Percentiles rank a stretch among this genome's conserved stretches.
phyloP scores from a whole-genome alignment of 2,888 invertebrate genomes.

The Hyppa rectilinea region DNA sequence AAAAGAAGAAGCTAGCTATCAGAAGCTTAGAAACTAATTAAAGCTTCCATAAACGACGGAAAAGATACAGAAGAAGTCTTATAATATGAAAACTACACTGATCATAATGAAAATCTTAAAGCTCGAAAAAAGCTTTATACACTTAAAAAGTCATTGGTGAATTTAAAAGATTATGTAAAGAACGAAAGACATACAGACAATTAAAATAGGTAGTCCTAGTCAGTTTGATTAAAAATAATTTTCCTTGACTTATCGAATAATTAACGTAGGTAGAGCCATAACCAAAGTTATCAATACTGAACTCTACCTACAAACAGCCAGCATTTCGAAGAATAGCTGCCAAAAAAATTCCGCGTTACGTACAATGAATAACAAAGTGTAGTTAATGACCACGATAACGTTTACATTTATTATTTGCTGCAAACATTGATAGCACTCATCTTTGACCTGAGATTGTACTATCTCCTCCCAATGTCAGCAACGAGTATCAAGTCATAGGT shows the following conservation, averaged over 20 bases:
- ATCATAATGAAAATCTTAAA: neutral
- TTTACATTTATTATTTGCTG: slow-evolving; percentile 65
- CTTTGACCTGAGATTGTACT: slow-evolving; percentile 73
- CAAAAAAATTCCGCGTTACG: slow-evolving; percentile 46
- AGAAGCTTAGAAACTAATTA: too few species aligned
- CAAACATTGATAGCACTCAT: slow-evolving; percentile 68
- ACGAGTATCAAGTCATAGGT: slow-evolving; percentile 52
- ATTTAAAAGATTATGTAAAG: neutral
- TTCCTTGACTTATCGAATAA: neutral
- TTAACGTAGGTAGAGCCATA: neutral
- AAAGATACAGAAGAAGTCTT: neutral
- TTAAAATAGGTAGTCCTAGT: too few species aligned
- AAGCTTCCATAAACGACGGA: neutral
- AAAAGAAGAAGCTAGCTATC: too few species aligned
- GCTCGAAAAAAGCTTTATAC: neutral
- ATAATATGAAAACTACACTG: neutral
- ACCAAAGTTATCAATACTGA: neutral
- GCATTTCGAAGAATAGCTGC: neutral
- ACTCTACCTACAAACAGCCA: slow-evolving; percentile 15
- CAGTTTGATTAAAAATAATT: too few species aligned
- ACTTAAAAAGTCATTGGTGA: neutral
- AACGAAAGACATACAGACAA: too few species aligned
- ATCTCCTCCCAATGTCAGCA: slow-evolving; percentile 69
- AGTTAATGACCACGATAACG: slow-evolving; percentile 58
- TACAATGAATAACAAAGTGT: slow-evolving; percentile 54